Percentiles rank a stretch among this genome's conserved stretches.
Evolutionary conservation across 2,113 vertebrate genomes (phyloP).

Genomic region (Mastomys coucha): DNA sequence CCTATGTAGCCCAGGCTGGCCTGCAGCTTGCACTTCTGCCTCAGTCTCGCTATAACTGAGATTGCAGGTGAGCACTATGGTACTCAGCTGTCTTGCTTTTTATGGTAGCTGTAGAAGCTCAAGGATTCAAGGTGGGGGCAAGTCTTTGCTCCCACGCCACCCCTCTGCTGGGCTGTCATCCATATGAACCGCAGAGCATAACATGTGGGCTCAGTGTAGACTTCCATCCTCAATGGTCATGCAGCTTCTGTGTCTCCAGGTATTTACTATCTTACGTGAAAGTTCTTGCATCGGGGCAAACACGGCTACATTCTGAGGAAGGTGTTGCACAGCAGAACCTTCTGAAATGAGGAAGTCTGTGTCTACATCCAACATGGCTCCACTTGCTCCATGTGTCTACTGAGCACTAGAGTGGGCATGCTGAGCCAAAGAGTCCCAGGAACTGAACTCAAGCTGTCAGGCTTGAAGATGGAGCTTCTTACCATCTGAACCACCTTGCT

Average conservation of each 20-base stretch:
- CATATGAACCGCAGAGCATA: not conserved
- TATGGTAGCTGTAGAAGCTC: not conserved
- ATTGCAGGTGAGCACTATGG: not conserved
- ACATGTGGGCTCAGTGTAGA: fast-evolving
- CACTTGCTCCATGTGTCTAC: fast-evolving
- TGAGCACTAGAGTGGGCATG: not conserved
- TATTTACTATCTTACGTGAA: not conserved
- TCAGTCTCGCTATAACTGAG: not conserved
- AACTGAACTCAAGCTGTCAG: not conserved
- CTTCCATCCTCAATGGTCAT: fast-evolving
- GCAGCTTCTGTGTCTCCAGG: not conserved
- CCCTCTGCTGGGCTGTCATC: not conserved
- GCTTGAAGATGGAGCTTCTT: not conserved
- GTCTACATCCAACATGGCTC: fast-evolving
- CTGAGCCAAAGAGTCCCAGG: not conserved
- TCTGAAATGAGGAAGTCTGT: not conserved
- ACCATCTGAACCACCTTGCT: not conserved
- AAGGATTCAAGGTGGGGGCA: not conserved
- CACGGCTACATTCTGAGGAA: fast-evolving
- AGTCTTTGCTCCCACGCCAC: fast-evolving
- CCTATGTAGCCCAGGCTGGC: not conserved
- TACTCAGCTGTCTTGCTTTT: not conserved
- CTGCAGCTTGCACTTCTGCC: not conserved
- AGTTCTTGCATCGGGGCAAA: not conserved
- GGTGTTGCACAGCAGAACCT: not conserved